A percentile compares a stretch with the other conserved stretches of the same genome.
Evolutionary conservation across 2,888 invertebrate genomes (phyloP).

Genomic region (Lepidonotus clava): DNA sequence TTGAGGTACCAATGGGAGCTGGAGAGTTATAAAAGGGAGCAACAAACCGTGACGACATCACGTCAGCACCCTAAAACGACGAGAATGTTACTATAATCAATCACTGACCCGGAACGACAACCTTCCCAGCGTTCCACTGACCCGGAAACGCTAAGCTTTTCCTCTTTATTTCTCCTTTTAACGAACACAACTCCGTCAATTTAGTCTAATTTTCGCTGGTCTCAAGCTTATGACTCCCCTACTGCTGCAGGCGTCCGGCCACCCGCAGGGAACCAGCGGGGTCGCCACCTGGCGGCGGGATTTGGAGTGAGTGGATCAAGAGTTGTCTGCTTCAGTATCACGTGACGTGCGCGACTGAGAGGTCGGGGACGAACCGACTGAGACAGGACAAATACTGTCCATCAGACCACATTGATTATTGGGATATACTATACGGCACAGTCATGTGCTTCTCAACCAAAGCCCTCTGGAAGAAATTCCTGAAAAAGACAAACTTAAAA

Average conservation of each 20-base stretch:
- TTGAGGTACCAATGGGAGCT: too few species aligned
- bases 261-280: constrained; percentile 12
- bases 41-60: background rate
- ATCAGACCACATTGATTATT: background rate
- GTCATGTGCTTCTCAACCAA: constrained; percentile 49
- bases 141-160: background rate
- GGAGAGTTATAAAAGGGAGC: too few species aligned
- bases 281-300: background rate
- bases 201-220: background rate
- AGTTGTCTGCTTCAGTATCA: background rate
- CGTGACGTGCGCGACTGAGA: background rate
- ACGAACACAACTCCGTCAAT: background rate
- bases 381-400: background rate
- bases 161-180: background rate
- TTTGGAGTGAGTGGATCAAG: background rate
- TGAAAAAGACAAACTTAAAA: constrained; percentile 39
- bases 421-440: background rate
- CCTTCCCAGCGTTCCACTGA: background rate
- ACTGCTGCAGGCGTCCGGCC: background rate
- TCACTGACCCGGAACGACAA: background rate
- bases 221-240: background rate
- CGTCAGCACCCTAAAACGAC: background rate
- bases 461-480: constrained; percentile 41
- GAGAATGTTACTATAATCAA: background rate
- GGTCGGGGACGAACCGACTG: background rate